Conservation (phyloP, 2,797 vertebrate genomes). For the Gadopsis bispinosus region DNA sequence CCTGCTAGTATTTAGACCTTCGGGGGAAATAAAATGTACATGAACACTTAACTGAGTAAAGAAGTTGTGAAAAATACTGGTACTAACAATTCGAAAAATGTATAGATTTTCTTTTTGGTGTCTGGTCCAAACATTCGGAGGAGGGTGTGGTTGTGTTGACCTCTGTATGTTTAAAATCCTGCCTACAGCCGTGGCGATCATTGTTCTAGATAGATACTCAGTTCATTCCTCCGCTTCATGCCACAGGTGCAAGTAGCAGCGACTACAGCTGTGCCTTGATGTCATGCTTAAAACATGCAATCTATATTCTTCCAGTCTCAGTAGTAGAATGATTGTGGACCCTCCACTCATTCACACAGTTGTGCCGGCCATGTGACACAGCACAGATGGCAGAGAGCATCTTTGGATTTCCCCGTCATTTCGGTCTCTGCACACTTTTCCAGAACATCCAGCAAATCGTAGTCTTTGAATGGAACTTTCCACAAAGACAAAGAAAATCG, state of each 20-base stretch:
- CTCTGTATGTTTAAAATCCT: background rate
- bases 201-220: background rate
- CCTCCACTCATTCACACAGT: conserved; percentile 47
- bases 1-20: background rate
- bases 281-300: conserved; percentile 68
- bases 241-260: conserved; percentile 52
- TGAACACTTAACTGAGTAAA: background rate
- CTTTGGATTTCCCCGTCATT: conserved; percentile 60
- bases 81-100: background rate
- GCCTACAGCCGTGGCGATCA: background rate
- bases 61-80: background rate
- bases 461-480: conserved; percentile 39
- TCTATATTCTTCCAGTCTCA: conserved; percentile 44
- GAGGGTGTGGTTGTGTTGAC: background rate
- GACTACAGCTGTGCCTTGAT: conserved; percentile 69
- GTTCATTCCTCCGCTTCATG: conserved; percentile 31
- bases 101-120: background rate
- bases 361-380: conserved; percentile 30
- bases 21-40: background rate
- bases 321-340: conserved; percentile 36
- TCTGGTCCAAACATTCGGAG: background rate
- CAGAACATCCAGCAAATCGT: conserved; percentile 32
- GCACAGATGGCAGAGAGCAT: conserved; percentile 62
- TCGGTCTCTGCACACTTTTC: conserved; percentile 45
- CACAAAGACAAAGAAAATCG: conserved; percentile 44